phyloP scores from a whole-genome alignment of 2,888 invertebrate genomes.

The Polydrusus tereticollis region DNA sequence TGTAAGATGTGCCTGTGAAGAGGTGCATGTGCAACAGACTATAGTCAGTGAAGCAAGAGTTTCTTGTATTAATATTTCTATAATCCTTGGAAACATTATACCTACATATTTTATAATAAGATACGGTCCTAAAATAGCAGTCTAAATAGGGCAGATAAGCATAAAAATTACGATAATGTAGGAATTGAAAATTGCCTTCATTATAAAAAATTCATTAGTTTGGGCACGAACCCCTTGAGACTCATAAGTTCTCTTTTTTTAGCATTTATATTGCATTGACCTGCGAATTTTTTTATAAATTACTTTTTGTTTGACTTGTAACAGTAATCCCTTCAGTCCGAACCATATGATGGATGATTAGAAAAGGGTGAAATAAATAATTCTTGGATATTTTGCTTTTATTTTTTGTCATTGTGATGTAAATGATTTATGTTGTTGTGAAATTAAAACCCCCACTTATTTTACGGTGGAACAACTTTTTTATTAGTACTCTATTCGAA shows the following conservation, averaged over 20 bases:
- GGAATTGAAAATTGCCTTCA: conserved; percentile 10
- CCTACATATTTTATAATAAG: neutral
- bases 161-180: conserved; percentile 13
- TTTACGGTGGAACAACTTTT: no score
- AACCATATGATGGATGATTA: neutral
- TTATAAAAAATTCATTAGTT: conserved; percentile 13
- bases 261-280: neutral
- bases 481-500: no score
- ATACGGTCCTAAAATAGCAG: neutral
- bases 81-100: no score
- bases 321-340: neutral
- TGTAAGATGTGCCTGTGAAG: no score
- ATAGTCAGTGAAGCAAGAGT: no score
- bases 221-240: conserved; percentile 4
- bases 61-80: no score
- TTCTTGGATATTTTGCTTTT: no score
- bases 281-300: neutral
- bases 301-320: neutral
- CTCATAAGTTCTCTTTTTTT: conserved; percentile 5
- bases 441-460: no score
- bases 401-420: no score
- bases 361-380: neutral
- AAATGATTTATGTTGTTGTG: no score
- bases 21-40: no score
- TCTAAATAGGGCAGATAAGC: conserved; percentile 13